Conservation (phyloP, 2,113 vertebrate species). For the Vidua macroura region DNA sequence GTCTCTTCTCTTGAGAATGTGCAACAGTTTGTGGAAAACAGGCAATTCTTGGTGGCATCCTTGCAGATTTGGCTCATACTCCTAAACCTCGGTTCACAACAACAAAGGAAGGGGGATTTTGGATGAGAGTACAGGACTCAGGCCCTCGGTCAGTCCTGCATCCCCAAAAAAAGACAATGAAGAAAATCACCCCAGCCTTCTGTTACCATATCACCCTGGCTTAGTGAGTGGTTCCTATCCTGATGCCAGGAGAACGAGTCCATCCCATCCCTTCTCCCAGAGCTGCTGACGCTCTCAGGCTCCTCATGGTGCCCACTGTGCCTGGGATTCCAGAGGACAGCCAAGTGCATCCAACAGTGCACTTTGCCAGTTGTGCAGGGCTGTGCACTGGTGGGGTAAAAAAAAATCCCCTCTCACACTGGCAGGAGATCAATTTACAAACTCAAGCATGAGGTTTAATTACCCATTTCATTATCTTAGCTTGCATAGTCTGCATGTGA, state of each 20-base stretch:
- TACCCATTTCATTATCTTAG: constrained; percentile 60
- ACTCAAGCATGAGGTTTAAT: constrained; percentile 58
- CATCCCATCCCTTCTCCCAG: neutral
- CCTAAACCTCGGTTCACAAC: neutral
- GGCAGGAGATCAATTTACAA: constrained; percentile 55
- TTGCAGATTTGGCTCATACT: neutral
- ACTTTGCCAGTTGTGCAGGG: neutral
- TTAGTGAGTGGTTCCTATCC: neutral
- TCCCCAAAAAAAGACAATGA: neutral
- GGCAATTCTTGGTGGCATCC: neutral
- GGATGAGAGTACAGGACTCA: neutral
- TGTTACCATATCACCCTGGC: neutral
- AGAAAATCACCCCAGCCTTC: neutral
- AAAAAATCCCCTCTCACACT: neutral
- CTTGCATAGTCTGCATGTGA: constrained; percentile 22
- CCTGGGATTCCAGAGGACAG: neutral
- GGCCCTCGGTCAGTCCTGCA: neutral
- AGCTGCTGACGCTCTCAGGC: neutral
- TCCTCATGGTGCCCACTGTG: neutral
- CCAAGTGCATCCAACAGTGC: neutral
- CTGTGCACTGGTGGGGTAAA: neutral
- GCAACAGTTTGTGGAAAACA: neutral
- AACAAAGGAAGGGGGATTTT: neutral
- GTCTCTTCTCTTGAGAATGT: neutral
- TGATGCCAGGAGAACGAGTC: neutral